Evolutionary conservation across 2,797 vertebrate species (phyloP).

Genomic region (Chiropotes sagulatus): DNA sequence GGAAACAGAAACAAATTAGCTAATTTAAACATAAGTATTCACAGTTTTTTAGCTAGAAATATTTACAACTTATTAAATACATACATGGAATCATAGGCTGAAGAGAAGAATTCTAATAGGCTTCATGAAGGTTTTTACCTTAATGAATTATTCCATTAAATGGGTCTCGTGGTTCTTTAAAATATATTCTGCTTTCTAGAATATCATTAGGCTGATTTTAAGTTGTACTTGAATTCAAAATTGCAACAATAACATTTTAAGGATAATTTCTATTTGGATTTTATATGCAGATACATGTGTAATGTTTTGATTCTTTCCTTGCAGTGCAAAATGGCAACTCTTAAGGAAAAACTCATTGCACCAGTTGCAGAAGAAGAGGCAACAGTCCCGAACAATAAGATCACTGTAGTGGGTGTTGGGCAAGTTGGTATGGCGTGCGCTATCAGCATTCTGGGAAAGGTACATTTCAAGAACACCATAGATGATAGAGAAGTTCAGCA

Average conservation of each 20-base stretch:
- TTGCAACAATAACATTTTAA: neutral
- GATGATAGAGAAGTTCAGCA: accelerated
- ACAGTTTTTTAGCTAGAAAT: neutral
- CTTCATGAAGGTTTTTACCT: neutral
- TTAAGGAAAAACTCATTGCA: constrained; percentile 92
- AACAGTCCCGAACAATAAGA: constrained; percentile 90
- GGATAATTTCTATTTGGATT: neutral
- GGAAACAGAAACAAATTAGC: neutral
- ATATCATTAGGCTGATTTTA: neutral
- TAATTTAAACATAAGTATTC: neutral
- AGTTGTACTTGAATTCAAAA: neutral
- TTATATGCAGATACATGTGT: neutral
- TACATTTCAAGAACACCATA: constrained; percentile 75
- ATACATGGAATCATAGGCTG: neutral
- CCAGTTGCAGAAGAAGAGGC: constrained; percentile 77
- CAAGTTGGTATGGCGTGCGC: constrained; percentile 98
- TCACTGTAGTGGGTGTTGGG: constrained; percentile 95
- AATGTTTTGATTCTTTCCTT: neutral
- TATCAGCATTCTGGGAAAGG: constrained; percentile 93
- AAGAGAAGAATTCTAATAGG: neutral
- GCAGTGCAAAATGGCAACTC: constrained; percentile 90
- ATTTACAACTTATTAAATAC: neutral
- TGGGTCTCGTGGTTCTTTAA: neutral
- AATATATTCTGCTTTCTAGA: neutral
- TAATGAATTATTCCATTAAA: neutral